phyloP scores from a whole-genome alignment of 2,888 invertebrate species.

The Nowickia ferox region DNA sequence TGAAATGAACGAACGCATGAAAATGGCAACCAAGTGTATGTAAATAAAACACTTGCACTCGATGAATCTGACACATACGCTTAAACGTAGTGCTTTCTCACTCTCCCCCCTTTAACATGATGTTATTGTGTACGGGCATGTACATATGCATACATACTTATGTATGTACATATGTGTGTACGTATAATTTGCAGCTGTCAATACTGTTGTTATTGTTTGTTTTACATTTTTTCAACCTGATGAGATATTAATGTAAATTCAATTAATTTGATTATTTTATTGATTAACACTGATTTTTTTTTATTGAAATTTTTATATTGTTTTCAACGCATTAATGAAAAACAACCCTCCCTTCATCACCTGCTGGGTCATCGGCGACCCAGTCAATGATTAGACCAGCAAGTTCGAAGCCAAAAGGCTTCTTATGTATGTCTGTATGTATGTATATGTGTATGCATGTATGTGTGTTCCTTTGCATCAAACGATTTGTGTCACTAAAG shows the following conservation, averaged over 20 bases:
- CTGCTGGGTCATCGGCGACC: no score
- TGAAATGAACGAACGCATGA: conserved; percentile 23
- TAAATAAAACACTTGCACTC: conserved; percentile 70
- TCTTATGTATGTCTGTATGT: no score
- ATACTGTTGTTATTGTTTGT: conserved; percentile 42
- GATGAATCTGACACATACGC: conserved; percentile 59
- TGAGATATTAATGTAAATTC: conserved; percentile 62
- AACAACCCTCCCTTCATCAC: no score
- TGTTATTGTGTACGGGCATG: background rate
- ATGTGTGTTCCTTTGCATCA: no score
- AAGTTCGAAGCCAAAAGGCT: no score
- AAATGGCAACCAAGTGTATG: conserved; percentile 53
- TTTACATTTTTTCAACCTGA: conserved; percentile 59
- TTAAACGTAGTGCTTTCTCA: background rate
- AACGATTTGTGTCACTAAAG: no score
- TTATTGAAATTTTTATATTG: conserved; percentile 26
- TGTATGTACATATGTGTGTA: background rate
- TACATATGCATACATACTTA: no score
- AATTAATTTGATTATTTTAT: conserved; percentile 63
- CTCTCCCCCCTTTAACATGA: background rate
- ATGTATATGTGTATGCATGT: no score
- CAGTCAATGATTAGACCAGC: no score
- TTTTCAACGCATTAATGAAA: background rate
- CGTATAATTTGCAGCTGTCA: conserved; percentile 32
- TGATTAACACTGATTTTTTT: conserved; percentile 61